A percentile compares a stretch with the other conserved stretches of the same genome.
phyloP scores from a whole-genome alignment of 2,888 invertebrate genomes.

The Crossocerus cetratus region DNA sequence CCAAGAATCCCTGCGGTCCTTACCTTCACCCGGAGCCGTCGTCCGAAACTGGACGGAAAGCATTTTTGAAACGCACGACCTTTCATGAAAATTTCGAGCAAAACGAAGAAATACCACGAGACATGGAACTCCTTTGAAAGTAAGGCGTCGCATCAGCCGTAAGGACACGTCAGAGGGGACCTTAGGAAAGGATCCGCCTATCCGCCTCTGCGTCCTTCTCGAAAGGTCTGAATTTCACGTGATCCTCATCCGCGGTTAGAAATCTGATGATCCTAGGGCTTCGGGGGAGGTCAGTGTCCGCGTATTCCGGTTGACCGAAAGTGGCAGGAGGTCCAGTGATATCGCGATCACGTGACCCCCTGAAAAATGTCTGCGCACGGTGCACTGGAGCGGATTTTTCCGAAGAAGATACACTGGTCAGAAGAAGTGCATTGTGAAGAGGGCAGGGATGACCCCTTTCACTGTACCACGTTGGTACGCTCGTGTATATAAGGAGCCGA shows the following conservation, averaged over 20 bases:
- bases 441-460: constrained; percentile 78
- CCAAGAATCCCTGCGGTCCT: no score
- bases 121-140: not conserved
- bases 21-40: no score
- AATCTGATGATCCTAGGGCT: not conserved
- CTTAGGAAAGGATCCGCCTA: constrained; percentile 10
- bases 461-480: constrained; percentile 74
- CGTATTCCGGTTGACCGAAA: no score
- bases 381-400: constrained; percentile 56
- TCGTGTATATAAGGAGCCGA: constrained; percentile 76
- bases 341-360: constrained; percentile 14
- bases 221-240: constrained; percentile 14
- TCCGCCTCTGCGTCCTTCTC: constrained; percentile 4
- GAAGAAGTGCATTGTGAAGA: constrained; percentile 74
- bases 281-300: no score
- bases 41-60: no score
- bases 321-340: no score
- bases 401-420: constrained; percentile 71
- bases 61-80: not conserved
- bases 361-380: constrained; percentile 47
- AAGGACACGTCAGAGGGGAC: constrained; percentile 3
- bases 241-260: not conserved
- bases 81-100: not conserved
- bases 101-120: no score
- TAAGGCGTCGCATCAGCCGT: not conserved